Percentiles rank a stretch among this genome's conserved stretches.
These are phyloP conservation scores for Galleria mellonella DNA, from an alignment of 1,140 invertebrate species.

Conservation along the genomic window DNA sequence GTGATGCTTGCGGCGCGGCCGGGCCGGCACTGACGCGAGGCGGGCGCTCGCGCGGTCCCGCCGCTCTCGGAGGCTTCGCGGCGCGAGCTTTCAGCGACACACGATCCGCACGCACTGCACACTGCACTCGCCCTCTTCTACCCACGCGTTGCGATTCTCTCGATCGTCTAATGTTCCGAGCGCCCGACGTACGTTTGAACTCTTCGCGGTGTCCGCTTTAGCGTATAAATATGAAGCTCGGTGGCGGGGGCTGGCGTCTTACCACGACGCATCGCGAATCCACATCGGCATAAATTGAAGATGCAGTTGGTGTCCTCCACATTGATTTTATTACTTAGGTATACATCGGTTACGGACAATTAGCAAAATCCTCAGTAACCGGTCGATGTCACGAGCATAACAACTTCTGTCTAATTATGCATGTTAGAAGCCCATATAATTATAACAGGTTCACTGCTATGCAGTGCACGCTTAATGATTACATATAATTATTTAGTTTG, in stretches of 20 bases:
- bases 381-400: conserved; percentile 35
- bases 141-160: conserved; percentile 63
- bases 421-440: conserved; percentile 30
- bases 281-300: conserved; percentile 67
- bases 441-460: conserved; percentile 17
- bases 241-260: conserved; percentile 65
- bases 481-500: not conserved
- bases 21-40: conserved; percentile 67
- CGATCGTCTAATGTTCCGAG: conserved; percentile 67
- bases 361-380: conserved; percentile 55
- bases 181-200: conserved; percentile 70
- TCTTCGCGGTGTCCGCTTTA: conserved; percentile 65
- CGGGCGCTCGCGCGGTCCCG: conserved; percentile 56
- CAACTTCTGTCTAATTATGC: conserved; percentile 42
- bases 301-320: conserved; percentile 67
- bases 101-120: conserved; percentile 70
- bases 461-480: conserved; percentile 7
- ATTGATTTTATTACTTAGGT: conserved; percentile 70
- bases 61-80: conserved; percentile 58
- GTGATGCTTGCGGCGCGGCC: conserved; percentile 66
- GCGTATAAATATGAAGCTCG: conserved; percentile 70
- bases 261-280: conserved; percentile 64
- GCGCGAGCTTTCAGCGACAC: conserved; percentile 71
- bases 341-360: conserved; percentile 63
- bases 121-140: conserved; percentile 69